Percentiles rank a stretch among this genome's conserved stretches.
Conservation (phyloP, 2,888 invertebrate species). For the Teleiodes luculella region DNA sequence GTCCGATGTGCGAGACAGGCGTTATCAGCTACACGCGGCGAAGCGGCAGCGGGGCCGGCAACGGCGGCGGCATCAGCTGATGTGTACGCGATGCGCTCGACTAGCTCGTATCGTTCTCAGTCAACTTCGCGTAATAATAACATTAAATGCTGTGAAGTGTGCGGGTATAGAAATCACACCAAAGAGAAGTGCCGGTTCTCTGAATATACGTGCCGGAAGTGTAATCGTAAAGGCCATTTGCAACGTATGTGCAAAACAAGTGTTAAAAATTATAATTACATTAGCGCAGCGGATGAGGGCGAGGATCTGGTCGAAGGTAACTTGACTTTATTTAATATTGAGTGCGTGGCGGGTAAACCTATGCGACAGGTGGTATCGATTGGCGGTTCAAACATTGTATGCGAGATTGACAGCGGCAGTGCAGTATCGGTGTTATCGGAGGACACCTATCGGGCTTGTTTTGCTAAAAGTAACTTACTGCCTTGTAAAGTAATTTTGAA, state of each 20-base stretch:
- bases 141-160: constrained; percentile 11
- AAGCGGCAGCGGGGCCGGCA: background rate
- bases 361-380: constrained; percentile 15
- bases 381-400: constrained; percentile 4
- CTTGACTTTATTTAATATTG: constrained; percentile 16
- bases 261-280: background rate
- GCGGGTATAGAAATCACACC: constrained; percentile 16
- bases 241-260: constrained; percentile 12
- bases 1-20: constrained; percentile 3
- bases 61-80: background rate
- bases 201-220: constrained; percentile 11
- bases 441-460: constrained; percentile 3
- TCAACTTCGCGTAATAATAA: background rate
- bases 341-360: constrained; percentile 12
- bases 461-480: background rate
- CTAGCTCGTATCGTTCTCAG: background rate
- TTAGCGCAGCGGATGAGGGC: constrained; percentile 9
- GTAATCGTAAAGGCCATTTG: constrained; percentile 12
- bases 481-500: constrained; percentile 8
- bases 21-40: background rate
- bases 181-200: constrained; percentile 15
- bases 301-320: constrained; percentile 14
- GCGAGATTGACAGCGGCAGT: constrained; percentile 20
- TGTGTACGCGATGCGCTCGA: background rate
- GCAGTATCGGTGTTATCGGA: constrained; percentile 16